Percentiles rank a stretch among this genome's conserved stretches.
Conservation (phyloP, 2,888 invertebrate genomes). For the Steinernema hermaphroditum region DNA sequence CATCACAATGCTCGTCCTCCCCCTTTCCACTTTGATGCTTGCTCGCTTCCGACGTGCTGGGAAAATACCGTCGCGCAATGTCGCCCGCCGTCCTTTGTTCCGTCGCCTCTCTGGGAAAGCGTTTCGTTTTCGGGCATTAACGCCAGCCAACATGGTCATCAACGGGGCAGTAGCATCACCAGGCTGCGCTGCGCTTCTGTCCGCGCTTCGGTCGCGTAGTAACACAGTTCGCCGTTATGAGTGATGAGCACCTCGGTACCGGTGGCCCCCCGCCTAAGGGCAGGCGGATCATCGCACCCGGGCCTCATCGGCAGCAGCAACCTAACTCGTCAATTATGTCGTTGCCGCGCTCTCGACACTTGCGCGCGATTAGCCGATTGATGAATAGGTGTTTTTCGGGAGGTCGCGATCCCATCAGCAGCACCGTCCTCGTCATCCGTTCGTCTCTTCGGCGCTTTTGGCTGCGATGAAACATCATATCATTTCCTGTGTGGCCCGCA, state of each 20-base stretch:
- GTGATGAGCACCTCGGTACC: neutral
- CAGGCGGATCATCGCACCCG: neutral
- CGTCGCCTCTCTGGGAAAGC: conserved; percentile 12
- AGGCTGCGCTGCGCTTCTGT: neutral
- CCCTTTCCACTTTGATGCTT: too few species aligned
- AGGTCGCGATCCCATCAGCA: conserved; percentile 17
- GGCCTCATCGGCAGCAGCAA: neutral
- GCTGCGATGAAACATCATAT: too few species aligned
- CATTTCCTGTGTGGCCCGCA: too few species aligned
- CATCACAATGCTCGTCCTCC: too few species aligned
- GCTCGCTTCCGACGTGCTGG: conserved; percentile 4
- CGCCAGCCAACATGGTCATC: conserved; percentile 16
- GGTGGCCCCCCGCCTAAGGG: neutral
- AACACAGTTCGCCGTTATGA: neutral
- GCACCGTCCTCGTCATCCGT: neutral
- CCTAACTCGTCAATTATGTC: conserved; percentile 26
- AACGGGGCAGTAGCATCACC: neutral
- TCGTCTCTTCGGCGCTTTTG: too few species aligned
- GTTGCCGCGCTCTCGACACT: conserved; percentile 25
- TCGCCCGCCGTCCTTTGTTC: too few species aligned
- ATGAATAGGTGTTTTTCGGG: conserved; percentile 30
- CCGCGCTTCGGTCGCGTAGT: neutral
- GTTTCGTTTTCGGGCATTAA: conserved; percentile 1
- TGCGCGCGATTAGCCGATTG: conserved; percentile 25
- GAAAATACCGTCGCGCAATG: neutral